Conservation (phyloP, 2,797 vertebrate genomes). For the Lacerta bilineata region DNA sequence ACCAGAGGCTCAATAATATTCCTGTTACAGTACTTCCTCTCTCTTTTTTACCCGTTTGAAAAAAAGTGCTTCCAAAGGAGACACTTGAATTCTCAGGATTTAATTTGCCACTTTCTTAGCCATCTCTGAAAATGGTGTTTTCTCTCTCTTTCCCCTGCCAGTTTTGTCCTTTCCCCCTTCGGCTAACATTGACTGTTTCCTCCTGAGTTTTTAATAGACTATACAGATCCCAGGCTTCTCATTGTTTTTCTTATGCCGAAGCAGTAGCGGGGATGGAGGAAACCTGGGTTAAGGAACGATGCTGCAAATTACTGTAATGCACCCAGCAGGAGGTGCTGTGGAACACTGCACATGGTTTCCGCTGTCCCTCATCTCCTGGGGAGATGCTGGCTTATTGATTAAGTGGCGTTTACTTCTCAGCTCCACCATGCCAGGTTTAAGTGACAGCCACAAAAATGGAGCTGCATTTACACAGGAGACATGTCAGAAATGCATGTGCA, state of each 20-base stretch:
- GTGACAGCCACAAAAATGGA: background rate
- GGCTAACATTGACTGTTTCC: slow-evolving; percentile 66
- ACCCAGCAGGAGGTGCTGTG: slow-evolving; percentile 6
- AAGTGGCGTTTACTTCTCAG: slow-evolving; percentile 47
- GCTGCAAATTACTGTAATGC: background rate
- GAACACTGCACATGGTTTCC: background rate
- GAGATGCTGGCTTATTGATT: slow-evolving; percentile 46
- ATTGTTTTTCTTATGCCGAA: slow-evolving; percentile 54
- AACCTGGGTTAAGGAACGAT: background rate
- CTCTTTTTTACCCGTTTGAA: background rate
- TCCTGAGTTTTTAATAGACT: slow-evolving; percentile 68
- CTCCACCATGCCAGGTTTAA: background rate
- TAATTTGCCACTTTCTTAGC: slow-evolving; percentile 68
- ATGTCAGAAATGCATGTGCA: too few relatives aligned
- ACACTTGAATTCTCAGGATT: slow-evolving; percentile 50
- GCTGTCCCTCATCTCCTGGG: slow-evolving; percentile 4
- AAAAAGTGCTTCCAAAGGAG: slow-evolving; percentile 31
- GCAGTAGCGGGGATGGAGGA: slow-evolving; percentile 16
- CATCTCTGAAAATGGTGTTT: slow-evolving; percentile 64
- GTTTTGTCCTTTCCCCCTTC: slow-evolving; percentile 57
- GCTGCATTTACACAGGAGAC: background rate
- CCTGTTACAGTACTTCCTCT: background rate
- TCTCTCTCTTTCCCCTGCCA: slow-evolving; percentile 53
- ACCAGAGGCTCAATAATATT: slow-evolving; percentile 17
- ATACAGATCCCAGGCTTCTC: slow-evolving; percentile 48